Evolutionary conservation across 2,797 vertebrate species (phyloP), one percentile per base, ranked within the genome.

Genomic region (Rallus crepitans): DNA sequence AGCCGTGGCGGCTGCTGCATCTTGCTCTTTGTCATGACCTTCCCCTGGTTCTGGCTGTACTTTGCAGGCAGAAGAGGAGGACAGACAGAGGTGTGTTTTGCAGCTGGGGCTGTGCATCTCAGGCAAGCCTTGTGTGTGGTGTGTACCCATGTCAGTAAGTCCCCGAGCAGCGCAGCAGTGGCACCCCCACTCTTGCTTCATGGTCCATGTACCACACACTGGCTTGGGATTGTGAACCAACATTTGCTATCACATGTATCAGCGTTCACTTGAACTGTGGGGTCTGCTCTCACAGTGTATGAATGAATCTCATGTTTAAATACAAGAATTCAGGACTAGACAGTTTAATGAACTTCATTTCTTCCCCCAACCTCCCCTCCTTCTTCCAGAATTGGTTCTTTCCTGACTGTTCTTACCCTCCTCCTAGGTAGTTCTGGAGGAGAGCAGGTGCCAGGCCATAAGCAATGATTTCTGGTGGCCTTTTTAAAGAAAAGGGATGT

Each of bases 81-180:
- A 40, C 71, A 79, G n/a, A 19, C 57, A 15, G 21, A 78, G 30
- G 18, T 6, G 15, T 31, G 47, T 63, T 87, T 56, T 47, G n/a
- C n/a, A 23, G 30, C 47, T 56, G 66, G 48, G 63, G 6, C 72
- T 63, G 47, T 89, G 35, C 47, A 35, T 76, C 30, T 82, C 0
- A 0, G 66, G 80, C 65, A 89, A 45, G 45, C 15, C 57, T 69
- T 71, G 66, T 73, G 70, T 59, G 61, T 64, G 77, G 19, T 15
- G 15, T 21, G 56, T 48, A 11, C 45, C 64, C 0, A 2, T 23
- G 25, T 78, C 27, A 25, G 35, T 25, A 35, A 50, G 64, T 59
- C 47, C 47, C 27, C 0, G 0, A 4, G 13, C 27, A 76, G 66
- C 0, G 0, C 2, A 0, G 65, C 27, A 3, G n/a, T 31, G 56